Evolutionary conservation across 1,140 invertebrate species (phyloP).

Genomic region (Eufriesea mexicana): DNA sequence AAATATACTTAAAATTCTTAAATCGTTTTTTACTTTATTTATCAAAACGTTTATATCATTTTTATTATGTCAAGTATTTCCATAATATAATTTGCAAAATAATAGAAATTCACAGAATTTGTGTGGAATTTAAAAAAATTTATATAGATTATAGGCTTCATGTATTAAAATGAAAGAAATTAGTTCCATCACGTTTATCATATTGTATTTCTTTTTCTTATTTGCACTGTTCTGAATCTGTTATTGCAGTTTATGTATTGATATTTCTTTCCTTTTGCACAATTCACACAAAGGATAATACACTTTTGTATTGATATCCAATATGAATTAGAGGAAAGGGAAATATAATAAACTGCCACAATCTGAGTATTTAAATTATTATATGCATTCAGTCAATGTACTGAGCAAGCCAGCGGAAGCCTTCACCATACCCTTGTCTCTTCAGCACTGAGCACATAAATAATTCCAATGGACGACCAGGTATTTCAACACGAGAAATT

Average conservation of each 20-base stretch:
- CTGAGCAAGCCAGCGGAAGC: slow-evolving; percentile 99
- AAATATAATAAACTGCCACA: slow-evolving; percentile 74
- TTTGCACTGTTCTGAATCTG: slow-evolving; percentile 50
- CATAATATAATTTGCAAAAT: slow-evolving; percentile 64
- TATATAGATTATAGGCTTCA: slow-evolving; percentile 45
- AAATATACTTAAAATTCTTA: slow-evolving; percentile 70
- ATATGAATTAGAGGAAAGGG: slow-evolving; percentile 65
- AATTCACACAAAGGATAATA: slow-evolving; percentile 57
- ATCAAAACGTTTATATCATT: slow-evolving; percentile 76
- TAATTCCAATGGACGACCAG: slow-evolving; percentile 97
- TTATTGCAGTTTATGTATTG: slow-evolving; percentile 49
- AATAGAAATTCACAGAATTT: slow-evolving; percentile 58
- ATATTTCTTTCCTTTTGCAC: slow-evolving; percentile 56
- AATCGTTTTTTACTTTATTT: slow-evolving; percentile 78
- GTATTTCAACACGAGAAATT: slow-evolving; percentile 92
- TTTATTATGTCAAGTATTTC: slow-evolving; percentile 62
- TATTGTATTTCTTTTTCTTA: slow-evolving; percentile 38
- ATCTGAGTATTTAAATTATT: slow-evolving; percentile 72
- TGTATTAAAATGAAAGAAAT: slow-evolving; percentile 64
- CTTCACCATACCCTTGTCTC: slow-evolving; percentile 99
- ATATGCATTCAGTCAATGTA: slow-evolving; percentile 93
- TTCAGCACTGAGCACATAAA: slow-evolving; percentile 99
- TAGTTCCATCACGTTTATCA: slow-evolving; percentile 53
- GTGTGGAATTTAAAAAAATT: slow-evolving; percentile 56
- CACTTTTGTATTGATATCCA: slow-evolving; percentile 61